Percentiles rank a stretch among this genome's conserved stretches.
phyloP scores from a whole-genome alignment of 2,113 vertebrate species.

The Otus sunia region DNA sequence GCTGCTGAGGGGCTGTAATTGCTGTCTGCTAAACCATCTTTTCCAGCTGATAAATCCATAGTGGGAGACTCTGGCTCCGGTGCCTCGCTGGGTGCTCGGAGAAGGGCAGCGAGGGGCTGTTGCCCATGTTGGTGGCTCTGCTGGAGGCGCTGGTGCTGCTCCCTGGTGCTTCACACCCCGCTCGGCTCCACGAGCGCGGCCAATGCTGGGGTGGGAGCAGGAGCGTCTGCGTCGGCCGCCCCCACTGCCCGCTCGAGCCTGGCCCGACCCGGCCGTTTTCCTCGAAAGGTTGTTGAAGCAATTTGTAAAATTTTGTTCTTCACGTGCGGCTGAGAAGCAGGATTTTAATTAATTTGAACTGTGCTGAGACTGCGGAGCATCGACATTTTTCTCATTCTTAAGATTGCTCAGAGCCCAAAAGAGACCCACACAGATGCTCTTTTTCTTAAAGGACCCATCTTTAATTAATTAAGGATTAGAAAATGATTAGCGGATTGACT shows the following conservation, averaged over 20 bases:
- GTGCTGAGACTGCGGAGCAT: neutral
- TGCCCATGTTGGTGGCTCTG: neutral
- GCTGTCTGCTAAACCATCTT: neutral
- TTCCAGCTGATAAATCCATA: neutral
- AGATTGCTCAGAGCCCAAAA: constrained; percentile 27
- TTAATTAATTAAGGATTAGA: constrained; percentile 40
- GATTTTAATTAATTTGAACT: constrained; percentile 20
- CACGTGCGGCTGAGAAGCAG: neutral
- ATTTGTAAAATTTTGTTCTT: neutral
- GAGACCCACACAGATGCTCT: constrained; percentile 2
- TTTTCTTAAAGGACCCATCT: constrained; percentile 31
- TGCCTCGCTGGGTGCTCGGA: neutral
- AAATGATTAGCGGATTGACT: neutral
- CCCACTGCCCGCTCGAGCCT: neutral
- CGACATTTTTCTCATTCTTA: constrained; percentile 60
- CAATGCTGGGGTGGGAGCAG: neutral
- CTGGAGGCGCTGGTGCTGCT: neutral
- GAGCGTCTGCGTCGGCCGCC: fast-evolving
- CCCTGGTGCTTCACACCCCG: fast-evolving
- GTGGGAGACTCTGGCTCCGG: neutral
- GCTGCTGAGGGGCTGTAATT: neutral
- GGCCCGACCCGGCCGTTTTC: neutral
- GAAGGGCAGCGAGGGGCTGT: neutral
- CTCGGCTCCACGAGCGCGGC: fast-evolving
- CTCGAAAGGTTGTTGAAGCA: neutral